phyloP scores from a whole-genome alignment of 2,797 vertebrate genomes.

The Poeciliopsis paucimaculata region DNA sequence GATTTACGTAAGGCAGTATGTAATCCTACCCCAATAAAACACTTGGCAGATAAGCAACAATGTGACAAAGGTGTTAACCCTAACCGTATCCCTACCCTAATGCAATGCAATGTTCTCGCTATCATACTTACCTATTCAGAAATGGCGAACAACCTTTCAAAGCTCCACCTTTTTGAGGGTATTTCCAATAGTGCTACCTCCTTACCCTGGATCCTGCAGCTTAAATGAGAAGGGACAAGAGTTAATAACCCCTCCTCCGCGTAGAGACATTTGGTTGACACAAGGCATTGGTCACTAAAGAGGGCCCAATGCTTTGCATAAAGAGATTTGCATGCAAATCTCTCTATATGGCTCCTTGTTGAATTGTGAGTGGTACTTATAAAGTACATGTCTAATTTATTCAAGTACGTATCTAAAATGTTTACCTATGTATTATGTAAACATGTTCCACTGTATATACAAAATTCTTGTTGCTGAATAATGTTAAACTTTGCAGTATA shows the following conservation, averaged over 20 bases:
- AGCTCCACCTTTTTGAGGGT: background rate
- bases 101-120: background rate
- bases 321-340: conserved; percentile 61
- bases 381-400: conserved; percentile 45
- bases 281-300: background rate
- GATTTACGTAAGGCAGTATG: background rate
- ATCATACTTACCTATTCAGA: background rate
- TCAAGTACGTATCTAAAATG: conserved; percentile 53
- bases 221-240: background rate
- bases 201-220: background rate
- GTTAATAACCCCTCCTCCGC: background rate
- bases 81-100: background rate
- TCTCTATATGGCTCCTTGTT: conserved; percentile 50
- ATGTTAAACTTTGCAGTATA: conserved; percentile 27
- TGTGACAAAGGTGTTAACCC: background rate
- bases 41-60: background rate
- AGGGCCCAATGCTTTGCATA: conserved; percentile 40
- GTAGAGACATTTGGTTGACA: background rate
- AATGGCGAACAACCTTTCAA: background rate
- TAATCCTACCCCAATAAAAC: background rate
- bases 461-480: conserved; percentile 33
- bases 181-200: background rate
- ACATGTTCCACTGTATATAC: conserved; percentile 39
- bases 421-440: conserved; percentile 48
- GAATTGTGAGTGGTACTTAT: conserved; percentile 58